Percentiles rank a stretch among this genome's conserved stretches.
phyloP scores from a whole-genome alignment of 2,113 vertebrate genomes.

The Nesogale talazaci region DNA sequence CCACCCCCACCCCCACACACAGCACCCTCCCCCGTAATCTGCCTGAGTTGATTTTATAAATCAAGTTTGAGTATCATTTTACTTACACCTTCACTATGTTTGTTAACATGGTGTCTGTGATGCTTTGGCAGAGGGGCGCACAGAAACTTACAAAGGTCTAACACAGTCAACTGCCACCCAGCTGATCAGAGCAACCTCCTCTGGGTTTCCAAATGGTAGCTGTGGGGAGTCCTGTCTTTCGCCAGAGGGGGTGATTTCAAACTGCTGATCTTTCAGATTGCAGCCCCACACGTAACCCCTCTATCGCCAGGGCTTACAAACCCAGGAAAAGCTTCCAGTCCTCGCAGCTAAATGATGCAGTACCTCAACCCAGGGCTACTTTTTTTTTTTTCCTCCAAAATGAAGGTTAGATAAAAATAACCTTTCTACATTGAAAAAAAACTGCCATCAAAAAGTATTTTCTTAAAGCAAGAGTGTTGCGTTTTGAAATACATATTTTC shows the following conservation, averaged over 20 bases:
- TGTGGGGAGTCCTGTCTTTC: too few relatives aligned
- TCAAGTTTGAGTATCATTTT: not conserved
- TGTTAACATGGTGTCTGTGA: not conserved
- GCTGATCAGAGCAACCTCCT: too few relatives aligned
- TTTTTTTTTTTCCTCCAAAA: conserved; percentile 47
- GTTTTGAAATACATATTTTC: conserved; percentile 28
- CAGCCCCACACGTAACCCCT: too few relatives aligned
- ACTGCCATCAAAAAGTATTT: not conserved
- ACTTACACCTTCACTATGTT: not conserved
- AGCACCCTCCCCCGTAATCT: not conserved
- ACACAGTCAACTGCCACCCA: too few relatives aligned
- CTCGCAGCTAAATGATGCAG: not conserved
- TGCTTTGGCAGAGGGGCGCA: not conserved
- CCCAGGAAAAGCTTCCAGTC: too few relatives aligned
- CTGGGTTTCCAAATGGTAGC: too few relatives aligned
- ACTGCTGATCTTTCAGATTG: too few relatives aligned
- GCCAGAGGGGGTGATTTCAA: too few relatives aligned
- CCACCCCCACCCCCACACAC: too few relatives aligned
- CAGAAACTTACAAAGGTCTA: too few relatives aligned
- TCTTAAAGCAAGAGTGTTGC: conserved; percentile 4
- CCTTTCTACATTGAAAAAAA: not conserved
- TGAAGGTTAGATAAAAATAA: conserved; percentile 45
- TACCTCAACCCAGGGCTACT: not conserved
- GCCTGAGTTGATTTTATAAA: not conserved
- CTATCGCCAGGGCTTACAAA: too few relatives aligned